A percentile compares a stretch with the other conserved stretches of the same genome.
Evolutionary conservation across 2,797 vertebrate genomes (phyloP).

Genomic region (Threskiornis aethiopicus): DNA sequence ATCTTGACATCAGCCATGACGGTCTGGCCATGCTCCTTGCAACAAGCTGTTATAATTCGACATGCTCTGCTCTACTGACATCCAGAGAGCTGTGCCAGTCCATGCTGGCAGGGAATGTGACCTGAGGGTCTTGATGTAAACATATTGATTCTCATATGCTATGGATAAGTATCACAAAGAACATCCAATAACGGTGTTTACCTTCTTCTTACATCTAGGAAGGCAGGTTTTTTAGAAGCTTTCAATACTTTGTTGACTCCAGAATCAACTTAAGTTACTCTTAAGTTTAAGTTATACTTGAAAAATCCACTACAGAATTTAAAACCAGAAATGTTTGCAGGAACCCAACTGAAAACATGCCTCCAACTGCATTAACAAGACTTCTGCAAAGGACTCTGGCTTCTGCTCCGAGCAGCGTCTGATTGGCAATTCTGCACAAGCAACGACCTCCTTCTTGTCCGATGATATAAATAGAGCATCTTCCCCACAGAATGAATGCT

Average conservation of each 20-base stretch:
- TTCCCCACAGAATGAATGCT: neutral
- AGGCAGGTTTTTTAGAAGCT: fast-evolving
- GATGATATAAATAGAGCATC: neutral
- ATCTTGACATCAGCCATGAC: no score
- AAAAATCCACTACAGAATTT: neutral
- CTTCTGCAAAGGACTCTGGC: neutral
- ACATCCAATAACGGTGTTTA: fast-evolving
- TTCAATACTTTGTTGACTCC: neutral
- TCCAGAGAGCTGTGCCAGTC: neutral
- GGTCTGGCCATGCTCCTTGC: neutral
- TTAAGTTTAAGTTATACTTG: neutral
- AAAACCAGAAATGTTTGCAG: neutral
- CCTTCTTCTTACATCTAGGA: no score
- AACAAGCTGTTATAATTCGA: neutral
- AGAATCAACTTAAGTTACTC: neutral
- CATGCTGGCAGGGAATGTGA: fast-evolving
- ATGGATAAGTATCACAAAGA: neutral
- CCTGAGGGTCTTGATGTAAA: neutral
- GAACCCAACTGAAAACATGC: neutral
- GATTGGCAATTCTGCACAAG: neutral
- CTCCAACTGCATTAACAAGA: neutral
- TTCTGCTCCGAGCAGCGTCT: neutral
- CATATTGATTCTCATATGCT: neutral
- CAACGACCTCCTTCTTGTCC: neutral
- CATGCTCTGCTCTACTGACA: neutral